Base-by-base conservation (phyloP, 2,113 vertebrate genomes). In the Solenodon paradoxus region DNA sequence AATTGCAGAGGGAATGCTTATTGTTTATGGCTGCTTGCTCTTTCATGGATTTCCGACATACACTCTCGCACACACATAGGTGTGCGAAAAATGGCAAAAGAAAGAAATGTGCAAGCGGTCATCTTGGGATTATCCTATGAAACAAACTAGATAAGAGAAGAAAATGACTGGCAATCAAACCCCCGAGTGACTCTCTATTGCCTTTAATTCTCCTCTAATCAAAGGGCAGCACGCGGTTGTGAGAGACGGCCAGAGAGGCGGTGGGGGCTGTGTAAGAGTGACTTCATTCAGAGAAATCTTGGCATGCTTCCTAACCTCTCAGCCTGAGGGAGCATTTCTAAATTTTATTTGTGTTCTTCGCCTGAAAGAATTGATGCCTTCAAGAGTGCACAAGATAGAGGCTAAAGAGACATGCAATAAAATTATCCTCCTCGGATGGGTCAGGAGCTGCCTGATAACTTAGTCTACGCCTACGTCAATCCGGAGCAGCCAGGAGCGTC, bases 171-270 rank as follows among this genome's bases (percentile, higher is more conserved):
- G 88, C 92, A 93, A 83, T 96, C 94, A 97, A 96, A 63, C 80
- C 85, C 81, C 92, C 68, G 72, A 93, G 83, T 97, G 87, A 95
- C 81, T 96, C 84, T 71, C 6, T 88, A 24, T 78, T 66, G 78
- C 78, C 81, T 97, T 95, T 96, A 97, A 95, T 95, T 95, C 92
- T 93, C 80, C 77, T 86, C 88, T 97, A 97, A 98, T 97, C 95
- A 96, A 95, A 96, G 95, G 82, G 90, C 55, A 68, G 94, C 84
- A 96, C 12, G 13, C 1, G 6, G 88, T 61, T 28, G 68, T 88
- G 72, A 81, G 87, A 83, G 49, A 82, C 75, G 95, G 95, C 45
- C 32, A 22, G 53, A 49, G 88, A 49, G 88, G 81, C 2, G 16
- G 24, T 9, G 47, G 85, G 94, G 88, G 95, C 95, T 97, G 94